A percentile compares a stretch with the other conserved stretches of the same genome.
phyloP scores from a whole-genome alignment of 2,888 invertebrate species.

The Litoditis marina region DNA sequence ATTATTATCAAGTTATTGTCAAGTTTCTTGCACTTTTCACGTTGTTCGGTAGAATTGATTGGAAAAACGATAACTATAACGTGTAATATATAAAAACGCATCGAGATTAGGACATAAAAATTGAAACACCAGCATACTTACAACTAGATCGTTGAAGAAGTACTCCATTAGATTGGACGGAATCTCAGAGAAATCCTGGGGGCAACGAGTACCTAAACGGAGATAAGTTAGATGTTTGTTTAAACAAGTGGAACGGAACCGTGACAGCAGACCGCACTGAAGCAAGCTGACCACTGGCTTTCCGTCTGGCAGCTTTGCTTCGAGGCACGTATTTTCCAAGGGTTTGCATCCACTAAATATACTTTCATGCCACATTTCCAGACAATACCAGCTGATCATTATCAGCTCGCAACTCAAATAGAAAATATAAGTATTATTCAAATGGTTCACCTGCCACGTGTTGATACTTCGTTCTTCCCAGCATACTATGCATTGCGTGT shows the following conservation, averaged over 20 bases:
- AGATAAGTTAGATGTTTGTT: background rate
- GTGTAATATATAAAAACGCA: background rate
- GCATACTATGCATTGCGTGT: conserved; percentile 97
- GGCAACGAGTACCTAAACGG: conserved; percentile 80
- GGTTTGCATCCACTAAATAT: no score
- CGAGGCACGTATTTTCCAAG: no score
- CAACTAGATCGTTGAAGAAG: conserved; percentile 76
- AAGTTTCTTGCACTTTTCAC: background rate
- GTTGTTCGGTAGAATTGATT: no score
- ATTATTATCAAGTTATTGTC: background rate
- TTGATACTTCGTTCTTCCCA: conserved; percentile 89
- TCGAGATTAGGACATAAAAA: background rate
- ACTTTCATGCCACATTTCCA: no score
- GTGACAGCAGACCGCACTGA: no score
- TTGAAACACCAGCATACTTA: no score
- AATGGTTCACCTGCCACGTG: conserved; percentile 84
- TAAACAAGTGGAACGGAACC: no score
- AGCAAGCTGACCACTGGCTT: background rate
- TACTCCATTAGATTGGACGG: conserved; percentile 98
- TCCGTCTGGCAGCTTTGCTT: background rate
- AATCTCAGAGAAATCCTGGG: conserved; percentile 95
- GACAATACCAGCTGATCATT: no score
- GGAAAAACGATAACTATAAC: no score
- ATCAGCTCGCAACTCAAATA: no score
- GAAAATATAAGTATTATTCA: no score